These are phyloP conservation scores for Drosophila lacertosa DNA, from an alignment of 1,140 invertebrate species.

Conservation along the genomic window DNA sequence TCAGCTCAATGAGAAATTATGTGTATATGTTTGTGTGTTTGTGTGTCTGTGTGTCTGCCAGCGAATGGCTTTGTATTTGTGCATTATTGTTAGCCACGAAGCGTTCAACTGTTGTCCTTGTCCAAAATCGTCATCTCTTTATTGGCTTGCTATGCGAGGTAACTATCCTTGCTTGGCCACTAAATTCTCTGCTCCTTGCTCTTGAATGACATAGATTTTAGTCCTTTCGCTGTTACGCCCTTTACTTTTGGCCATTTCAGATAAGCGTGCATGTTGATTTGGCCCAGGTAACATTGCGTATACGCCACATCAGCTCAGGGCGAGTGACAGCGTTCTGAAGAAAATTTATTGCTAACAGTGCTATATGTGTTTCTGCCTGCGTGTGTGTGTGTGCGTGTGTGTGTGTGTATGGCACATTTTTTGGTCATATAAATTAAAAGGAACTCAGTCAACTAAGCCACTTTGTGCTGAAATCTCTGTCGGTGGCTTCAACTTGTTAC, in stretches of 20 bases:
- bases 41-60: no score
- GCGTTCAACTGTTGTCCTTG: background rate
- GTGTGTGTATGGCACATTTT: conserved; percentile 50
- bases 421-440: conserved; percentile 76
- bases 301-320: conserved; percentile 37
- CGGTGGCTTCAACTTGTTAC: conserved; percentile 63
- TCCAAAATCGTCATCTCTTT: conserved; percentile 14
- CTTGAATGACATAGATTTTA: conserved; percentile 2
- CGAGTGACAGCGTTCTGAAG: conserved; percentile 44
- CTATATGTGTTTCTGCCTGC: no score
- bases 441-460: conserved; percentile 73
- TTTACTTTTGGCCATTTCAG: background rate
- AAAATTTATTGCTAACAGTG: no score
- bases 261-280: conserved; percentile 16
- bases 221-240: no score
- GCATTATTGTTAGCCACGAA: conserved; percentile 33
- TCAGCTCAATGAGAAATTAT: conserved; percentile 79
- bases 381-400: conserved; percentile 24
- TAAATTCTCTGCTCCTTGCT: background rate
- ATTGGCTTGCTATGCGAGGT: conserved; percentile 32
- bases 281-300: conserved; percentile 54
- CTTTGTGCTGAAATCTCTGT: conserved; percentile 65
- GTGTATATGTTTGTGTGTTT: no score
- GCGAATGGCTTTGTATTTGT: conserved; percentile 21
- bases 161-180: background rate